Evolutionary conservation across 2,113 vertebrate species (phyloP).

Genomic region (Ploceus nigricollis): DNA sequence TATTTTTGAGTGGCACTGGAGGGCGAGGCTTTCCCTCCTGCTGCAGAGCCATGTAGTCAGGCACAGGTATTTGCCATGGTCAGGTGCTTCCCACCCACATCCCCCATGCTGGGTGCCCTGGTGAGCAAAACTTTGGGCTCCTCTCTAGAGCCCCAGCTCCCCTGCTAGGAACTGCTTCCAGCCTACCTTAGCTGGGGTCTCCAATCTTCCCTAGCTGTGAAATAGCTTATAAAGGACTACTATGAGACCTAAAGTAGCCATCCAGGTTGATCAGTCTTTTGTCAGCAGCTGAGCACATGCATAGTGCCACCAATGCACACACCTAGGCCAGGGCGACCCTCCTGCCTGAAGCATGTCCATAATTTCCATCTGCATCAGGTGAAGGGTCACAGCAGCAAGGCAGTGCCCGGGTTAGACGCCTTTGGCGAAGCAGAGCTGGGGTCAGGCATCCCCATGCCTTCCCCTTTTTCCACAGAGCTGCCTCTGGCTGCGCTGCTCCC

Average conservation of each 20-base stretch:
- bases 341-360: fast-evolving
- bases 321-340: background rate
- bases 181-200: background rate
- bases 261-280: background rate
- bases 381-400: background rate
- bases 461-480: background rate
- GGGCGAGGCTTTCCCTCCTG: background rate
- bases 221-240: background rate
- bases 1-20: background rate
- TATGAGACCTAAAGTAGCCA: background rate
- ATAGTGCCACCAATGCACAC: background rate
- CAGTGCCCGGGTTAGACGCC: fast-evolving
- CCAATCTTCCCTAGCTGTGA: background rate
- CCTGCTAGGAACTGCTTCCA: background rate
- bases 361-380: background rate
- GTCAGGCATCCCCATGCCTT: background rate
- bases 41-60: background rate
- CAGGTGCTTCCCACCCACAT: background rate
- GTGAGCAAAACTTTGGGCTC: background rate
- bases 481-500: background rate
- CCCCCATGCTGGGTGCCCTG: background rate
- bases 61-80: background rate
- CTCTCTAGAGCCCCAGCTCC: background rate
- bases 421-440: background rate
- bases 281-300: background rate